phyloP scores from a whole-genome alignment of 2,113 vertebrate genomes.

The Xiphophorus maculatus region DNA sequence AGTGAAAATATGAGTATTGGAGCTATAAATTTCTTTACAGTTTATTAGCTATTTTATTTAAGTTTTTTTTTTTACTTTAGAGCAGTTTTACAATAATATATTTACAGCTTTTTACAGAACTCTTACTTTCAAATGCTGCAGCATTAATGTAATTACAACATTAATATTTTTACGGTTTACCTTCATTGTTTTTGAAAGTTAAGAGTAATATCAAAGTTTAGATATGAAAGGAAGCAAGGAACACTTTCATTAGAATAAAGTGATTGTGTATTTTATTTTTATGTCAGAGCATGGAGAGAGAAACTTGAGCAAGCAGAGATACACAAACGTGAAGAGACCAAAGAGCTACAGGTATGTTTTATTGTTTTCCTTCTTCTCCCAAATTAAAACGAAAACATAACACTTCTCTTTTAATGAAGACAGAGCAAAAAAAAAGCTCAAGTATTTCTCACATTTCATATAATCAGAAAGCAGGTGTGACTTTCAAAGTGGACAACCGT shows the following conservation, averaged over 20 bases:
- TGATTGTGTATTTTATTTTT: background rate
- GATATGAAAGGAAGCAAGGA: background rate
- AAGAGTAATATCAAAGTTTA: background rate
- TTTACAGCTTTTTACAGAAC: background rate
- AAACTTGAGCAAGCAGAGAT: slow-evolving; percentile 91
- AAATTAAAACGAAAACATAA: background rate
- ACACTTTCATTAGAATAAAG: background rate
- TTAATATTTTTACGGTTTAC: background rate
- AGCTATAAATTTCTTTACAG: background rate
- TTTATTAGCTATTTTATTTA: no score
- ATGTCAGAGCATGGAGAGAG: slow-evolving; percentile 88
- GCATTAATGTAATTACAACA: background rate
- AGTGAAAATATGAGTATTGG: background rate
- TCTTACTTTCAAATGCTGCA: background rate
- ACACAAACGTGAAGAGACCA: slow-evolving; percentile 89
- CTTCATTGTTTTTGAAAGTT: background rate
- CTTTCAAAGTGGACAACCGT: slow-evolving; percentile 92
- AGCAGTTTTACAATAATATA: no score
- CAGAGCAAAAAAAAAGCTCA: background rate
- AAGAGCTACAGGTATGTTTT: slow-evolving; percentile 88
- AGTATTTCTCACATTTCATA: slow-evolving; percentile 1
- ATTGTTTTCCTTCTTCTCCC: no score
- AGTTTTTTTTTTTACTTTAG: no score
- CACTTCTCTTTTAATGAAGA: background rate
- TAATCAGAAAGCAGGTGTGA: slow-evolving; percentile 88